A percentile compares a stretch with the other conserved stretches of the same genome.
phyloP scores from a whole-genome alignment of 2,888 invertebrate genomes.

The Philaethria dido region DNA sequence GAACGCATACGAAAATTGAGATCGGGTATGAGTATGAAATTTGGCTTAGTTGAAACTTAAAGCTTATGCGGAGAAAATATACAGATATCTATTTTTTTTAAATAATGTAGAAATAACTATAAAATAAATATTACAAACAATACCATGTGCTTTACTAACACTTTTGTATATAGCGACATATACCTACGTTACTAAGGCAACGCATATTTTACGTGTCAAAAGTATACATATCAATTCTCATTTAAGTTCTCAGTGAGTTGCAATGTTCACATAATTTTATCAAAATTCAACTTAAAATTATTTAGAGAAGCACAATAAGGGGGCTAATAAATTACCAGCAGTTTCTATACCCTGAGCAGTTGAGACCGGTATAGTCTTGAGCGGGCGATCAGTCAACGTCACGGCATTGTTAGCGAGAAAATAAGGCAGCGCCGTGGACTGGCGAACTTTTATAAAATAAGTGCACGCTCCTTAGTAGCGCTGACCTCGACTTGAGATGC shows the following conservation, averaged over 20 bases:
- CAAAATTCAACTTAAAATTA: conserved; percentile 30
- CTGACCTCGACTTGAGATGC: conserved; percentile 40
- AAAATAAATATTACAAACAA: too few relatives aligned
- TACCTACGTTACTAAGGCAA: too few relatives aligned
- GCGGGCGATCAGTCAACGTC: conserved; percentile 71
- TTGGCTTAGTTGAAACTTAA: too few relatives aligned
- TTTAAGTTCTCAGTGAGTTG: conserved; percentile 34
- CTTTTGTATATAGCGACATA: too few relatives aligned
- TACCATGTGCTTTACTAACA: too few relatives aligned
- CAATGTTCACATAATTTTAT: conserved; percentile 26
- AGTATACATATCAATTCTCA: background rate
- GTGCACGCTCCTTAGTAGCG: conserved; percentile 46
- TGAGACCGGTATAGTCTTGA: conserved; percentile 41
- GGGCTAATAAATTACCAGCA: conserved; percentile 44
- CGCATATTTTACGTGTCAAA: too few relatives aligned
- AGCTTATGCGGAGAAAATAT: too few relatives aligned
- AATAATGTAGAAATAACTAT: too few relatives aligned
- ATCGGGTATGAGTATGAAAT: too few relatives aligned
- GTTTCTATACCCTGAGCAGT: conserved; percentile 42
- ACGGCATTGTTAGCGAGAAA: conserved; percentile 68
- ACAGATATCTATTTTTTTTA: too few relatives aligned
- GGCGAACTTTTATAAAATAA: conserved; percentile 68
- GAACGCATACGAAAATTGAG: too few relatives aligned
- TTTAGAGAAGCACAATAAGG: conserved; percentile 37
- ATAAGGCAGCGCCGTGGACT: conserved; percentile 62